Percentiles rank a stretch among this genome's conserved stretches.
phyloP scores from a whole-genome alignment of 2,113 vertebrate genomes.

The Tretioscincus oriximinensis region DNA sequence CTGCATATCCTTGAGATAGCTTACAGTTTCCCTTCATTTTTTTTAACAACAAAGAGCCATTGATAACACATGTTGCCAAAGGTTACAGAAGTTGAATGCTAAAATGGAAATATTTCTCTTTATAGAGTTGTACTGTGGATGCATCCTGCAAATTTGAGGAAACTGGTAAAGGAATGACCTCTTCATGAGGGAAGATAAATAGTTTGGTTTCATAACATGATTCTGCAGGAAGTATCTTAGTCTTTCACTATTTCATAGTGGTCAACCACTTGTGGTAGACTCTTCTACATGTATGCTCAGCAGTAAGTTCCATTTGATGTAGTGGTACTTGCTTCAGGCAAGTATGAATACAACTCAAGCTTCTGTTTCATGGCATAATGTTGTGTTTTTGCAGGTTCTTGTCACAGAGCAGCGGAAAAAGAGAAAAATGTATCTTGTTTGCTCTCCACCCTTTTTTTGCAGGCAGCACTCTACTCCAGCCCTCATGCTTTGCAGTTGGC shows the following conservation, averaged over 20 bases:
- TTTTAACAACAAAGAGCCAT: constrained; percentile 79
- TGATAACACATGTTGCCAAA: constrained; percentile 81
- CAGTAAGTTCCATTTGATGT: neutral
- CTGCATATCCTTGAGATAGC: constrained; percentile 82
- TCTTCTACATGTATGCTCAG: neutral
- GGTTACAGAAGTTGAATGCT: constrained; percentile 83
- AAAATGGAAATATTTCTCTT: constrained; percentile 82
- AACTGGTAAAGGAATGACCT: constrained; percentile 66
- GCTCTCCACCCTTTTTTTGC: too few relatives aligned
- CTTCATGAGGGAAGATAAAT: constrained; percentile 67
- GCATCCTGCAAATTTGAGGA: constrained; percentile 71
- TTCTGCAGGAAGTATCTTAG: constrained; percentile 67
- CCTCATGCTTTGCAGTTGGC: too few relatives aligned
- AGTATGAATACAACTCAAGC: neutral
- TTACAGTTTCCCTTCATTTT: constrained; percentile 76
- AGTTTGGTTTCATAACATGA: constrained; percentile 66
- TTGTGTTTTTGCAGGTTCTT: too few relatives aligned
- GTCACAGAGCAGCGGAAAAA: too few relatives aligned
- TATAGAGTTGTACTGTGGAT: constrained; percentile 64
- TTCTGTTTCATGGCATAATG: constrained; percentile 44
- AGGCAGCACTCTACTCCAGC: too few relatives aligned
- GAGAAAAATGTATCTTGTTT: too few relatives aligned
- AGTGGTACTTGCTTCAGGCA: neutral
- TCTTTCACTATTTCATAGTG: constrained; percentile 47
- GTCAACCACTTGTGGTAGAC: constrained; percentile 3